A percentile compares a stretch with the other conserved stretches of the same genome.
These are phyloP conservation scores for Epizoanthus ramosus DNA, from an alignment of 92 coral and sea anemone species.

Conservation along the genomic window DNA sequence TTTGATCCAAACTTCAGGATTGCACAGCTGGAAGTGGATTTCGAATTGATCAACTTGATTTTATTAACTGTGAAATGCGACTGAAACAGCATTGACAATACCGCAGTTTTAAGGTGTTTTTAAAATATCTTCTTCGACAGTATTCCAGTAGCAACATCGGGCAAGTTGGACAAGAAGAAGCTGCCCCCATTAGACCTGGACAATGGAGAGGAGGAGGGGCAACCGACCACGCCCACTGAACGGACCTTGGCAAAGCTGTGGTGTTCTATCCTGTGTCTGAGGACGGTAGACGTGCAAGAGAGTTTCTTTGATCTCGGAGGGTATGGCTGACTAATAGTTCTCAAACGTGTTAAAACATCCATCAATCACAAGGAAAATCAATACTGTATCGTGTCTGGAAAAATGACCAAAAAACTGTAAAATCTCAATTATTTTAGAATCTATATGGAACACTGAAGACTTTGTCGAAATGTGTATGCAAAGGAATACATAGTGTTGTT, in stretches of 20 bases:
- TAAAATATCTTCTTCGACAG: constrained; percentile 49
- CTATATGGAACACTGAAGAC: no score
- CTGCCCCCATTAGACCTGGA: constrained; percentile 74
- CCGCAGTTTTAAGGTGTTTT: background rate
- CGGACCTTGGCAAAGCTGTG: constrained; percentile 65
- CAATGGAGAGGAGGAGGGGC: constrained; percentile 74
- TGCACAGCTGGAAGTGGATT: no score
- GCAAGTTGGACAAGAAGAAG: constrained; percentile 79
- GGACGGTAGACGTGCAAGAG: constrained; percentile 82
- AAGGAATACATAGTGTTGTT: background rate
- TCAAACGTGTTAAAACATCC: background rate
- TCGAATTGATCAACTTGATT: no score
- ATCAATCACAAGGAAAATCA: no score
- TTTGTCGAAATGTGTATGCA: no score
- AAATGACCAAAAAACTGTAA: no score
- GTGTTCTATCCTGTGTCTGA: constrained; percentile 68
- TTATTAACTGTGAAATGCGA: no score
- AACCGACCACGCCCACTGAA: constrained; percentile 82
- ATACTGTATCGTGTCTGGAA: background rate
- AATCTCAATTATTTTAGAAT: no score
- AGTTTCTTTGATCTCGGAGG: constrained; percentile 94
- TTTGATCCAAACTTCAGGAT: no score
- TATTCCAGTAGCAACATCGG: constrained; percentile 80
- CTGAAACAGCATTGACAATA: no score
- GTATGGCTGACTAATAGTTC: constrained; percentile 44